Evolutionary conservation across 2,797 vertebrate genomes (phyloP).

Genomic region (Rhincodon typus): DNA sequence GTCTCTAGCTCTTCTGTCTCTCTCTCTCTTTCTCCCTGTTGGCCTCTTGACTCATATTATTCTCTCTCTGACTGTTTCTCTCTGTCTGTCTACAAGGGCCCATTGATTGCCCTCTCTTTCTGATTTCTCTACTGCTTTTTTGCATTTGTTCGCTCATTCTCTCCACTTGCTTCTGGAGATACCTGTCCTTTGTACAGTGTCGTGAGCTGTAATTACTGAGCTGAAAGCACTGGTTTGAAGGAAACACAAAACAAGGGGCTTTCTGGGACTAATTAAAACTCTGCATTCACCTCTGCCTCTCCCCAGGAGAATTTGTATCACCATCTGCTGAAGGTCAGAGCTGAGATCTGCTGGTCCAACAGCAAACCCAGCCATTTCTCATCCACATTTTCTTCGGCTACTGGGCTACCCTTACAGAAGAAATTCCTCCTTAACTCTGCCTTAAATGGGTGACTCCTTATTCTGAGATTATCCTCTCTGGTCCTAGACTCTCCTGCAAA

Average conservation of each 20-base stretch:
- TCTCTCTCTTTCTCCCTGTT: not conserved
- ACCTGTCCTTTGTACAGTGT: not conserved
- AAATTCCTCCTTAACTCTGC: too few relatives aligned
- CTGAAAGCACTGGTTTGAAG: not conserved
- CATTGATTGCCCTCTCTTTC: too few relatives aligned
- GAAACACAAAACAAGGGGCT: not conserved
- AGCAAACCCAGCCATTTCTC: not conserved
- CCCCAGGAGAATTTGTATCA: not conserved
- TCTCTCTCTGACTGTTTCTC: not conserved
- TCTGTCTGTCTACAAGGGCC: not conserved
- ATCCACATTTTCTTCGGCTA: not conserved
- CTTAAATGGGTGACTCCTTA: too few relatives aligned
- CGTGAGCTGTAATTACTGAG: not conserved
- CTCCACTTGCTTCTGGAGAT: not conserved
- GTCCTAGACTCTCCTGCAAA: too few relatives aligned
- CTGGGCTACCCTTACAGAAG: too few relatives aligned
- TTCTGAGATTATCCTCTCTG: too few relatives aligned
- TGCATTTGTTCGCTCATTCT: not conserved
- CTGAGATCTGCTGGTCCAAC: not conserved
- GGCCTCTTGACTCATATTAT: not conserved
- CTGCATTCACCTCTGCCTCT: not conserved
- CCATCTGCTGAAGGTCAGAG: not conserved
- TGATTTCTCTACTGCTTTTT: not conserved
- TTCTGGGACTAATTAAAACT: slow-evolving; percentile 5
- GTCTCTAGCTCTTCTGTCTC: not conserved